Conservation (phyloP, 2,888 invertebrate genomes). For the Eilema depressum region DNA sequence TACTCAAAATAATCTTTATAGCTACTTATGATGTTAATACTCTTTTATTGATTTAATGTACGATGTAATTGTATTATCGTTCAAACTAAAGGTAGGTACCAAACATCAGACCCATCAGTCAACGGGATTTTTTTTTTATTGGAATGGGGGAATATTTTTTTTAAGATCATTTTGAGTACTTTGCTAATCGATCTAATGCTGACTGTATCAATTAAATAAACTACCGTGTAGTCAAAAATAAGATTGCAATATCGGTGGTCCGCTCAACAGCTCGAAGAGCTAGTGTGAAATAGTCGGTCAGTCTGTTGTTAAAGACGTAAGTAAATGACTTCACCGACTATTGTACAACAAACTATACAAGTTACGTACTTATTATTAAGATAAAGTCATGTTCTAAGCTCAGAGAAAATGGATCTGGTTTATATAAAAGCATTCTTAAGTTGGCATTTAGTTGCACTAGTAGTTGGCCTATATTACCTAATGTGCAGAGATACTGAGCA, state of each 20-base stretch:
- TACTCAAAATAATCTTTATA: too few species aligned
- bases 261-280: not conserved
- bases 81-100: too few species aligned
- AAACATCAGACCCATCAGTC: too few species aligned
- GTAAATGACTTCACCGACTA: conserved; percentile 27
- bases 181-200: too few species aligned
- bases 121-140: too few species aligned
- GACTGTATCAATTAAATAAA: not conserved
- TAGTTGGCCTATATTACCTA: conserved; percentile 59
- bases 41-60: too few species aligned
- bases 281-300: not conserved
- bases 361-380: conserved; percentile 23
- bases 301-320: conserved; percentile 8
- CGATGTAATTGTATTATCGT: too few species aligned
- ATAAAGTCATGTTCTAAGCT: conserved; percentile 37
- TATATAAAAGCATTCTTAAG: conserved; percentile 46
- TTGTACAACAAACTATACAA: conserved; percentile 36
- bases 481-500: conserved; percentile 43
- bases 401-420: conserved; percentile 42
- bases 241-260: not conserved
- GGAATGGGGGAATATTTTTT: too few species aligned
- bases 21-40: too few species aligned
- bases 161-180: too few species aligned
- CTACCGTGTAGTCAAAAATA: too few species aligned
- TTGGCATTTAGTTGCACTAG: conserved; percentile 57